Conservation (phyloP, 2,888 invertebrate species). For the Actias luna region DNA sequence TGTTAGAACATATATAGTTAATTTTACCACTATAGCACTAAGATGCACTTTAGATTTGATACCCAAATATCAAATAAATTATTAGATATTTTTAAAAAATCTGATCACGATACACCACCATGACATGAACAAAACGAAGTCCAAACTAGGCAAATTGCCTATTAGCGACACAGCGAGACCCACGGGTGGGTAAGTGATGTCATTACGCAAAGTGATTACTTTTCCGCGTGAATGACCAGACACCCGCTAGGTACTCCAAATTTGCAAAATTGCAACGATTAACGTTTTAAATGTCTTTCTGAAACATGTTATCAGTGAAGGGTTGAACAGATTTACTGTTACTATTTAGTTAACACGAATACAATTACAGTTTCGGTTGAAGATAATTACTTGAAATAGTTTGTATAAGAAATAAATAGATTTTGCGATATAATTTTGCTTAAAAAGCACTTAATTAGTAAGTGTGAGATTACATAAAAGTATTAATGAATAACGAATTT, state of each 20-base stretch:
- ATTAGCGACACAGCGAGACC: conserved; percentile 53
- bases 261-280: conserved; percentile 77
- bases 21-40: no score
- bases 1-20: no score
- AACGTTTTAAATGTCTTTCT: conserved; percentile 76
- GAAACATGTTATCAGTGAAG: conserved; percentile 50
- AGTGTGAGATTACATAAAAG: no score
- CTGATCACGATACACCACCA: neutral
- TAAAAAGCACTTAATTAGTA: neutral
- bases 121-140: conserved; percentile 45
- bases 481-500: no score
- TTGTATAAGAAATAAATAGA: neutral
- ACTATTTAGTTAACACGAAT: conserved; percentile 9
- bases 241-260: conserved; percentile 51
- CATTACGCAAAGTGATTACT: conserved; percentile 79
- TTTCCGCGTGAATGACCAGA: conserved; percentile 76
- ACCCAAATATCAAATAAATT: no score
- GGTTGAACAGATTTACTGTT: conserved; percentile 36
- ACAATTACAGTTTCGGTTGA: neutral
- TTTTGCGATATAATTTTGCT: neutral
- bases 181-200: conserved; percentile 69
- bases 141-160: conserved; percentile 73
- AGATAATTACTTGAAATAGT: neutral
- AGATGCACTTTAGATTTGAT: no score
- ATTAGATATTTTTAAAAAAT: neutral